Evolutionary conservation across 2,888 invertebrate genomes (phyloP).

Genomic region (Calameuta filiformis): DNA sequence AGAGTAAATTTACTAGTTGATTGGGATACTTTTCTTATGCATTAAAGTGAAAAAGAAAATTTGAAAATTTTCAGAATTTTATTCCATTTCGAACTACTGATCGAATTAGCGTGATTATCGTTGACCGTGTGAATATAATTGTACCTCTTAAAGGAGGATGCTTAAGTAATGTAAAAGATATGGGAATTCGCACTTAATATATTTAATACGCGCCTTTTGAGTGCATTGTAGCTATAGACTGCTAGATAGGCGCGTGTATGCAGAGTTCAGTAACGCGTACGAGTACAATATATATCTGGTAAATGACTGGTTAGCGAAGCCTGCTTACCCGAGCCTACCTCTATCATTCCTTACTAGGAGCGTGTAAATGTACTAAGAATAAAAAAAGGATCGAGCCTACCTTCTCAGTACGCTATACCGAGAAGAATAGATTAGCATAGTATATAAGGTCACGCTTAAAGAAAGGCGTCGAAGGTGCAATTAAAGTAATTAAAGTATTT

Average conservation of each 20-base stretch:
- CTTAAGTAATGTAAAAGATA: neutral
- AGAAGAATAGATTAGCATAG: neutral
- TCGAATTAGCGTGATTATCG: neutral
- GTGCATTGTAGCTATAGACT: neutral
- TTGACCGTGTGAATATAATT: neutral
- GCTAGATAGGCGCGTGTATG: neutral
- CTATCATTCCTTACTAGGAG: neutral
- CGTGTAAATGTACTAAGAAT: neutral
- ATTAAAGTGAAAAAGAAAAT: no score
- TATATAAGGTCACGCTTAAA: slow-evolving; percentile 6
- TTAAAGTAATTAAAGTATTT: slow-evolving; percentile 61
- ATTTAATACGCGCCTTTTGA: neutral
- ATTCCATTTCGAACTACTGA: neutral
- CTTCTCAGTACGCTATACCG: neutral
- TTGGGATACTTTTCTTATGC: no score
- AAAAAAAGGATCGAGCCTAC: neutral
- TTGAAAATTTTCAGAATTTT: neutral
- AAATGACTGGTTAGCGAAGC: neutral
- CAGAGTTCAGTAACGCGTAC: neutral
- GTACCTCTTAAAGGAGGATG: neutral
- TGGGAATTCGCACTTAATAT: neutral
- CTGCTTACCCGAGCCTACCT: neutral
- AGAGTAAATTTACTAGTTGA: neutral
- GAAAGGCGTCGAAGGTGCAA: slow-evolving; percentile 52
- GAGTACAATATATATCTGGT: neutral